Percentiles rank a stretch among this genome's conserved stretches.
phyloP scores from a whole-genome alignment of 2,797 vertebrate species.

The Xiphorhynchus erythropygius region DNA sequence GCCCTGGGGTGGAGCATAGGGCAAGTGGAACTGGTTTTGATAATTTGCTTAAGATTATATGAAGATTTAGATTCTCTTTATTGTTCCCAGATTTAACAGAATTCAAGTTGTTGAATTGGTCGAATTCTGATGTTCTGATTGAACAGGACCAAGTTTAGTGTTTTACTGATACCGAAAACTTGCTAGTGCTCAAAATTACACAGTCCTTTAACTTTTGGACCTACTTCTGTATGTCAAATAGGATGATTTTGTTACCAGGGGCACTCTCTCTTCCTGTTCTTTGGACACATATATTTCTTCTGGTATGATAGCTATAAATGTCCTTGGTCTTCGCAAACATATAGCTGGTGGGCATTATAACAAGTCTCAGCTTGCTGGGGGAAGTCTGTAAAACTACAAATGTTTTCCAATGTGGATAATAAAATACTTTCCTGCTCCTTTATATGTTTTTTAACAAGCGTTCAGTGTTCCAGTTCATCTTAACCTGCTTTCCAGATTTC shows the following conservation, averaged over 20 bases:
- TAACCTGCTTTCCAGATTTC: conserved; percentile 8
- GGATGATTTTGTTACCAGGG: background rate
- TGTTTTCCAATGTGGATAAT: conserved; percentile 17
- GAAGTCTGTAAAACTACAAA: conserved; percentile 46
- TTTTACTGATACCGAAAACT: background rate
- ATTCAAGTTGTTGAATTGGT: background rate
- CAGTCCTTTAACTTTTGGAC: background rate
- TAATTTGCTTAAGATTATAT: background rate
- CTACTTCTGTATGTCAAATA: background rate
- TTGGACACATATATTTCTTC: background rate
- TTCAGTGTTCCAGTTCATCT: background rate
- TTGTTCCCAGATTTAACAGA: background rate
- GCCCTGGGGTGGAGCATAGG: background rate
- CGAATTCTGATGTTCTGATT: background rate
- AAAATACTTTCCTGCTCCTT: conserved; percentile 17
- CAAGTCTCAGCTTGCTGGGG: conserved; percentile 12
- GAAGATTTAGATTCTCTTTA: background rate
- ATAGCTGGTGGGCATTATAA: background rate
- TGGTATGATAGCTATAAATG: background rate
- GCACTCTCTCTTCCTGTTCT: background rate
- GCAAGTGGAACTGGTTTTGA: background rate
- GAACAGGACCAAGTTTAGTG: background rate
- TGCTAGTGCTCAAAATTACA: background rate
- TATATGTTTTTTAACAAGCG: background rate
- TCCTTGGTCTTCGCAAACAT: conserved; percentile 23